Conservation (phyloP, 2,797 vertebrate genomes). For the Tapera naevia region DNA sequence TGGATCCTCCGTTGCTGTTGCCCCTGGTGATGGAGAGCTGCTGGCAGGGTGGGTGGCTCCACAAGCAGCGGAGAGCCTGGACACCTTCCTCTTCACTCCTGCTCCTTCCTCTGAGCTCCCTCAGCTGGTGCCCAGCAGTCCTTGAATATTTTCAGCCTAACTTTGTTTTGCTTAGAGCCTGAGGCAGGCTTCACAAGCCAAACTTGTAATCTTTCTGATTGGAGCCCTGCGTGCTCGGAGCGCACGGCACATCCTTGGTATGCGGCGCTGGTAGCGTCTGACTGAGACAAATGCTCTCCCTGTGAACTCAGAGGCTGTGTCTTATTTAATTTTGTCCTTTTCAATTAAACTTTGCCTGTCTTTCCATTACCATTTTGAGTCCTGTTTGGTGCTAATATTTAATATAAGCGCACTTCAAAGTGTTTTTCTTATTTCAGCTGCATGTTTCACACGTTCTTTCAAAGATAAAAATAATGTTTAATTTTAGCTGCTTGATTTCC, state of each 20-base stretch:
- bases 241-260: not conserved
- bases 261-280: not conserved
- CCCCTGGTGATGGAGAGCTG: not conserved
- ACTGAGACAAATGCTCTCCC: not conserved
- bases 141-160: not conserved
- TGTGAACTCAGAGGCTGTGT: not conserved
- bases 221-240: not conserved
- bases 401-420: not conserved
- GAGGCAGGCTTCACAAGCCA: not conserved
- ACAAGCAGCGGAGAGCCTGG: not conserved
- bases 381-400: not conserved
- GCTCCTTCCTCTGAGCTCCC: not conserved
- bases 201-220: not conserved
- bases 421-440: not conserved
- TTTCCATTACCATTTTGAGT: not conserved
- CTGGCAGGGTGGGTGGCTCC: not conserved
- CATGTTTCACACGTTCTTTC: not conserved
- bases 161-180: not conserved
- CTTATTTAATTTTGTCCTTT: slow-evolving; percentile 28
- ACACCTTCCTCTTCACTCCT: not conserved
- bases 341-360: not conserved
- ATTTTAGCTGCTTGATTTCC: not conserved
- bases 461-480: not conserved
- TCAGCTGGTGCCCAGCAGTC: rapidly evolving
- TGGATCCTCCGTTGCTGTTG: not conserved